A percentile compares a stretch with the other conserved stretches of the same genome.
Evolutionary conservation across 37 sponge, comb jelly and placozoan species (phyloP).

Genomic region (Mnemiopsis leidyi): DNA sequence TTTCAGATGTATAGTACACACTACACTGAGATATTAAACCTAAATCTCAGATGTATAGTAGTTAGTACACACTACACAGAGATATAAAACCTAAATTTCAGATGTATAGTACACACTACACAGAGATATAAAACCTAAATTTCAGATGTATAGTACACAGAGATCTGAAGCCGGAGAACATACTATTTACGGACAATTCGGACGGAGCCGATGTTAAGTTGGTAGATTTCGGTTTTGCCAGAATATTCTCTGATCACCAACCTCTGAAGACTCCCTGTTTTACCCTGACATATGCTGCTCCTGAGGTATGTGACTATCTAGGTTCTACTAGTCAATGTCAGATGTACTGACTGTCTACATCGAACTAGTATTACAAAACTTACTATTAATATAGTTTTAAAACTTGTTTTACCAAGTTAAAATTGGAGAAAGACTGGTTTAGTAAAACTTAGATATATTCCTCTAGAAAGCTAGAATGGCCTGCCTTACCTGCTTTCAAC

Average conservation of each 20-base stretch:
- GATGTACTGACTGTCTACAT: too few species aligned
- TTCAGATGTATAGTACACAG: slow-evolving; percentile 79
- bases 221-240: slow-evolving; percentile 93
- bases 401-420: too few species aligned
- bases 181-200: slow-evolving; percentile 70
- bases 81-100: background rate
- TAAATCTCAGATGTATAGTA: too few species aligned
- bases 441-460: too few species aligned
- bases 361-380: too few species aligned
- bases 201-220: slow-evolving; percentile 74
- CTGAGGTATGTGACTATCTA: slow-evolving; percentile 72
- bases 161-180: slow-evolving; percentile 95
- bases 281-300: slow-evolving; percentile 93
- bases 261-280: slow-evolving; percentile 91
- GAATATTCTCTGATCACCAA: slow-evolving; percentile 69
- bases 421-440: too few species aligned
- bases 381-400: too few species aligned
- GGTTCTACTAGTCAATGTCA: background rate
- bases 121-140: background rate
- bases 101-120: slow-evolving; percentile 74
- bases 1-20: too few species aligned
- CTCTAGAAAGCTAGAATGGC: too few species aligned
- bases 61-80: too few species aligned
- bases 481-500: too few species aligned
- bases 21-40: too few species aligned